These are phyloP conservation scores for Andricus grossulariae DNA, from an alignment of 1,140 invertebrate genomes.

Conservation along the genomic window DNA sequence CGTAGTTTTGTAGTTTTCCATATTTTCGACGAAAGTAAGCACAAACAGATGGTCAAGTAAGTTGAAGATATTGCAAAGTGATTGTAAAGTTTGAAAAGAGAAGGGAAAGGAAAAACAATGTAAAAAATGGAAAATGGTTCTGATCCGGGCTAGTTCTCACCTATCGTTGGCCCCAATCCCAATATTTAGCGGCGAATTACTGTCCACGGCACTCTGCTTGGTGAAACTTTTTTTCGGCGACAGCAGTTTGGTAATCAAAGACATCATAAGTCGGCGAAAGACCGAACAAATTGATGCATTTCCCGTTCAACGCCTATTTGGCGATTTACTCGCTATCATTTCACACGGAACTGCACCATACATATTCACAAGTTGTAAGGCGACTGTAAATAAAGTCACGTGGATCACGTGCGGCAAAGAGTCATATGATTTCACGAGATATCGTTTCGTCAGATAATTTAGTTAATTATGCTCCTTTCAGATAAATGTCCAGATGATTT, in stretches of 20 bases:
- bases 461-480: constrained; percentile 34
- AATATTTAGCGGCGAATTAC: constrained; percentile 46
- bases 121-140: constrained; percentile 7
- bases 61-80: background rate
- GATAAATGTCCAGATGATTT: constrained; percentile 2
- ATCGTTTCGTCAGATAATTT: constrained; percentile 50
- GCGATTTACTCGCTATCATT: constrained; percentile 44
- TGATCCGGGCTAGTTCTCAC: constrained; percentile 52
- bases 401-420: constrained; percentile 77
- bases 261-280: constrained; percentile 70
- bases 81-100: background rate
- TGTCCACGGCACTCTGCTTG: constrained; percentile 33
- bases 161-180: constrained; percentile 50
- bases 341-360: constrained; percentile 64
- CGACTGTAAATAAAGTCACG: constrained; percentile 79
- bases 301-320: constrained; percentile 43
- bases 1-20: too few species aligned
- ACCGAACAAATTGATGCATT: constrained; percentile 32
- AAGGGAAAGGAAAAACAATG: background rate
- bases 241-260: constrained; percentile 75
- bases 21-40: background rate
- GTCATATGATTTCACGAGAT: constrained; percentile 77
- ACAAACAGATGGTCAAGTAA: background rate
- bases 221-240: constrained; percentile 54
- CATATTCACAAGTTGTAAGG: constrained; percentile 61